A percentile compares a stretch with the other conserved stretches of the same genome.
These are phyloP conservation scores for Apodemia duryi DNA, from an alignment of 2,888 invertebrate genomes.

Conservation along the genomic window DNA sequence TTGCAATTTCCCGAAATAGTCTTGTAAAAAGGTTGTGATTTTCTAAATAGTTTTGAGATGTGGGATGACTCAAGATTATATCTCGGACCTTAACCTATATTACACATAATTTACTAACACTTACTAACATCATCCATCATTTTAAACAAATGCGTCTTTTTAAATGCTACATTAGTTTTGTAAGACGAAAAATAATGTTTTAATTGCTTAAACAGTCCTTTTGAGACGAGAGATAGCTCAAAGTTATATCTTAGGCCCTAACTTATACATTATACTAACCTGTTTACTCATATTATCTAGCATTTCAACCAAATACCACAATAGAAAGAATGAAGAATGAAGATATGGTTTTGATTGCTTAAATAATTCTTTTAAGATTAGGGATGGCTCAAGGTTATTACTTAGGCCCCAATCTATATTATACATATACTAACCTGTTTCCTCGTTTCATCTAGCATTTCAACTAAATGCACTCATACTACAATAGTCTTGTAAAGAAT, in stretches of 20 bases:
- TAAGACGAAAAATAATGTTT: constrained; percentile 21
- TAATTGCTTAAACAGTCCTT: constrained; percentile 80
- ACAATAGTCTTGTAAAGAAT: no score
- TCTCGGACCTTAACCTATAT: background rate
- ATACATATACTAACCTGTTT: background rate
- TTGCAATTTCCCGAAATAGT: constrained; percentile 51
- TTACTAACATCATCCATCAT: constrained; percentile 64
- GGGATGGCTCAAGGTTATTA: constrained; percentile 46
- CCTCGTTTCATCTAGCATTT: no score
- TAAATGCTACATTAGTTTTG: constrained; percentile 48
- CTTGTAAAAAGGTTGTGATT: constrained; percentile 34
- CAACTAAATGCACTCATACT: no score
- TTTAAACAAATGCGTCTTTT: constrained; percentile 59
- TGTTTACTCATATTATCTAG: constrained; percentile 60
- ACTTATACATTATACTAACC: constrained; percentile 26
- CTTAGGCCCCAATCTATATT: background rate
- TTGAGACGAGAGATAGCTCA: constrained; percentile 80
- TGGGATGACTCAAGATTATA: constrained; percentile 44
- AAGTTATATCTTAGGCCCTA: background rate
- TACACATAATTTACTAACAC: background rate
- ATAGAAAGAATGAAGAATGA: constrained; percentile 31
- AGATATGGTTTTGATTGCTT: no score
- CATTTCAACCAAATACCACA: constrained; percentile 59
- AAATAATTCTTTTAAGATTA: constrained; percentile 40
- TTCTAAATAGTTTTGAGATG: constrained; percentile 41